Evolutionary conservation across 1,140 invertebrate species (phyloP), one percentile per base, ranked within the genome.

Genomic region (Ganaspis sp.): DNA sequence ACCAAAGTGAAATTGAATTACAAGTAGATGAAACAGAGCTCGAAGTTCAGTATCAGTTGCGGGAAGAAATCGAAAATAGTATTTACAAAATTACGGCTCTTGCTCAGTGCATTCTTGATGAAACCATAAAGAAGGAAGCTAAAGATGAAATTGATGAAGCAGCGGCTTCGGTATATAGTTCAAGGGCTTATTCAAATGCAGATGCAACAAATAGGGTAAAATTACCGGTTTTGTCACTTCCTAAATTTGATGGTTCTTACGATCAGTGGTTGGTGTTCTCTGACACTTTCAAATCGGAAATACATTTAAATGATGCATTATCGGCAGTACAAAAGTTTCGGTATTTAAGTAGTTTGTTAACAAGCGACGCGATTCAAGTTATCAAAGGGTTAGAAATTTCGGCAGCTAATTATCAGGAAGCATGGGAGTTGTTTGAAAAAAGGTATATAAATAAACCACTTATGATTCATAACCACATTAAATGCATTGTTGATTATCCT

Each of bases 381-480:
- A 77, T 80, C 38, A 34, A 78, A 69, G 73, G 74, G 19, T 34
- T 87, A 21, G 79, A 82, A 29, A 75, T 83, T n/a, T 79, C 78
- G 8, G 82, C 80, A 9, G 76, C 26, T 11, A 87, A 87, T 74
- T 87, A 84, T 49, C 23, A 72, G 0, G 49, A 72, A 34, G 87
- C 85, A 9, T 84, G 82, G 79, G 17, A 82, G 4, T 42, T 82
- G n/a, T 26, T 87, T 8, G 75, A 78, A 42, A 80, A 81, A 23
- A 37, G 85, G 8, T 88, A 81, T 69, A 64, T 86, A 70, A 86
- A 87, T 45, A 81, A 83, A 64, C 23, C 82, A 21, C 53, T 85
- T 9, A 78, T 86, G 26, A 53, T 81, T 4, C 73, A 84, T n/a
- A 76, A 75, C 5, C 78, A 84, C 21, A 64, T 87, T 2, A 78